Evolutionary conservation across 2,113 vertebrate species (phyloP).

Genomic region (Terrapene triunguis): DNA sequence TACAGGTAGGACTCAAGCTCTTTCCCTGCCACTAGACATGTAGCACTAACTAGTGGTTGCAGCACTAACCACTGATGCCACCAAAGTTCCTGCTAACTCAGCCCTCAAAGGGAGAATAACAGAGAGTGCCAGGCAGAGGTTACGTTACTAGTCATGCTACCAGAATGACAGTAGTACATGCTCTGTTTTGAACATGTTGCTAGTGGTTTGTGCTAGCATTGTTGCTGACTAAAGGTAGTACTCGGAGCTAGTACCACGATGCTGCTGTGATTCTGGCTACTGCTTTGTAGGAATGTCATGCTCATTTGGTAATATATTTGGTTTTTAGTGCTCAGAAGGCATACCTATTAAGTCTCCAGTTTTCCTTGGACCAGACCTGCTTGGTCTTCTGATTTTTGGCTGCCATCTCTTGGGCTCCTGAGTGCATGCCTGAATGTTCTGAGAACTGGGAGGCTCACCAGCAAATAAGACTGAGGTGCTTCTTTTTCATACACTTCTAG

Average conservation of each 20-base stretch:
- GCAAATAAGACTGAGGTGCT: not conserved
- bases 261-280: not conserved
- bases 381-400: slow-evolving; percentile 29
- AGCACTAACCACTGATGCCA: not conserved
- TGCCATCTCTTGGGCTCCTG: slow-evolving; percentile 34
- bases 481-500: not conserved
- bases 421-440: not conserved
- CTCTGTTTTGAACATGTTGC: not conserved
- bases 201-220: not conserved
- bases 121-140: not conserved
- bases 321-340: slow-evolving; percentile 29
- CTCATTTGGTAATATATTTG: not conserved
- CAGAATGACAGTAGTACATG: not conserved
- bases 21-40: not conserved
- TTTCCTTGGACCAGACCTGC: not conserved
- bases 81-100: not conserved
- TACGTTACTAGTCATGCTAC: not conserved
- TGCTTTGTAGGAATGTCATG: not conserved
- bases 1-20: not conserved
- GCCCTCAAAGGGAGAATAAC: not conserved
- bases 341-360: not conserved
- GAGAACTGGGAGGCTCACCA: slow-evolving; percentile 7
- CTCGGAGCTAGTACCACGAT: not conserved
- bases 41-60: not conserved
- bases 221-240: not conserved